Conservation (phyloP, 2,888 invertebrate genomes). For the Thelaira solivaga region DNA sequence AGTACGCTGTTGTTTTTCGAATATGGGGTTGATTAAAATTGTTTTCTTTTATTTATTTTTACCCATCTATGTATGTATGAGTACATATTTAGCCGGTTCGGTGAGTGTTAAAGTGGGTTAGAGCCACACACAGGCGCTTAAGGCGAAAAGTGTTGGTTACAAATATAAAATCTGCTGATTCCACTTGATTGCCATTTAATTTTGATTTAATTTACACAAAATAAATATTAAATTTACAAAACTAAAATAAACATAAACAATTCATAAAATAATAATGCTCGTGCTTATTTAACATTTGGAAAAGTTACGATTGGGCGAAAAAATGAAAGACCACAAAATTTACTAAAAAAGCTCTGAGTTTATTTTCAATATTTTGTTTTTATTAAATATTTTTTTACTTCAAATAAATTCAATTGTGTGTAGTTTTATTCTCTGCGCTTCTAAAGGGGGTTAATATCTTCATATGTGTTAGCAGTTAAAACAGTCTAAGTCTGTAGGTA, state of each 20-base stretch:
- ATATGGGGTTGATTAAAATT: constrained; percentile 15
- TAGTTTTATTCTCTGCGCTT: no score
- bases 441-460: no score
- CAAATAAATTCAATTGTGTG: no score
- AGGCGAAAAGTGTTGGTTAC: constrained; percentile 51
- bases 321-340: background rate
- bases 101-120: no score
- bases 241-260: constrained; percentile 20
- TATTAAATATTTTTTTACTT: no score
- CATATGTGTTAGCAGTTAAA: no score
- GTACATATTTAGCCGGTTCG: background rate
- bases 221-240: constrained; percentile 68
- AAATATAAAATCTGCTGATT: constrained; percentile 76
- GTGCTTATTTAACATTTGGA: constrained; percentile 24
- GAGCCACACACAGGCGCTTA: constrained; percentile 13
- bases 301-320: background rate
- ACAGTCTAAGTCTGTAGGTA: no score
- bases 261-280: constrained; percentile 61
- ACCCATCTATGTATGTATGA: no score
- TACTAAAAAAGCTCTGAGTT: background rate
- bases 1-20: constrained; percentile 7
- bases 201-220: constrained; percentile 74
- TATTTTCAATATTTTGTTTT: no score
- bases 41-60: background rate
- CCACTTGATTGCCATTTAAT: constrained; percentile 77